Evolutionary conservation across 2,113 vertebrate genomes (phyloP).

Genomic region (Sinocyclocheilus grahami): DNA sequence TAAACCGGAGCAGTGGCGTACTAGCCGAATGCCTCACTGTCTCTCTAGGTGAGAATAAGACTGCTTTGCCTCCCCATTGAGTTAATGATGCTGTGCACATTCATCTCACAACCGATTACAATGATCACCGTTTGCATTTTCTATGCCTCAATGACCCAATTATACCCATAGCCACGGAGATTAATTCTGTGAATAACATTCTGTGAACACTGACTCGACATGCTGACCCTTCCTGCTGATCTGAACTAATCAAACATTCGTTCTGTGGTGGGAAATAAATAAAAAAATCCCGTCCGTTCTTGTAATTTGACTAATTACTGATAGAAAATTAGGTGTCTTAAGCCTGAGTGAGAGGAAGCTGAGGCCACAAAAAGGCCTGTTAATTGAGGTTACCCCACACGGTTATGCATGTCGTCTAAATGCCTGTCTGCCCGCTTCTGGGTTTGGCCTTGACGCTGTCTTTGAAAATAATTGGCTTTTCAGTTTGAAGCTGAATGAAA

Average conservation of each 20-base stretch:
- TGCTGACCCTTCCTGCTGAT: slow-evolving; percentile 65
- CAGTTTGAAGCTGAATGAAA: slow-evolving; percentile 44
- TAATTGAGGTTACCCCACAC: slow-evolving; percentile 66
- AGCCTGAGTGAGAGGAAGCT: slow-evolving; percentile 55
- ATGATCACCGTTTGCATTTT: slow-evolving; percentile 60
- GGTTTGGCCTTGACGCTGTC: slow-evolving; percentile 44
- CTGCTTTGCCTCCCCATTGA: not conserved
- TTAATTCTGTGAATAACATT: slow-evolving; percentile 47
- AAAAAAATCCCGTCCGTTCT: slow-evolving; percentile 41
- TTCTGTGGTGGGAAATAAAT: slow-evolving; percentile 38
- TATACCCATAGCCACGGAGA: slow-evolving; percentile 40
- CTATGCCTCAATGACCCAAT: slow-evolving; percentile 59
- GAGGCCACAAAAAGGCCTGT: slow-evolving; percentile 56
- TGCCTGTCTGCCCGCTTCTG: slow-evolving; percentile 55
- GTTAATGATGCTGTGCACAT: slow-evolving; percentile 38
- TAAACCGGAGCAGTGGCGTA: not conserved
- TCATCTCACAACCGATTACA: slow-evolving; percentile 57
- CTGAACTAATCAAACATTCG: slow-evolving; percentile 63
- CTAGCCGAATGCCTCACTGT: not conserved
- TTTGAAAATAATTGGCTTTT: slow-evolving; percentile 51
- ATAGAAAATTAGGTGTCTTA: slow-evolving; percentile 61
- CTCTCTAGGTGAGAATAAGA: slow-evolving; percentile 27
- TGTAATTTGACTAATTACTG: slow-evolving; percentile 72
- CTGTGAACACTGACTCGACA: slow-evolving; percentile 46
- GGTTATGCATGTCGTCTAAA: slow-evolving; percentile 50